A percentile compares a stretch with the other conserved stretches of the same genome.
Conservation (phyloP, 1,140 invertebrate genomes). For the Lasaia peninsularis region DNA sequence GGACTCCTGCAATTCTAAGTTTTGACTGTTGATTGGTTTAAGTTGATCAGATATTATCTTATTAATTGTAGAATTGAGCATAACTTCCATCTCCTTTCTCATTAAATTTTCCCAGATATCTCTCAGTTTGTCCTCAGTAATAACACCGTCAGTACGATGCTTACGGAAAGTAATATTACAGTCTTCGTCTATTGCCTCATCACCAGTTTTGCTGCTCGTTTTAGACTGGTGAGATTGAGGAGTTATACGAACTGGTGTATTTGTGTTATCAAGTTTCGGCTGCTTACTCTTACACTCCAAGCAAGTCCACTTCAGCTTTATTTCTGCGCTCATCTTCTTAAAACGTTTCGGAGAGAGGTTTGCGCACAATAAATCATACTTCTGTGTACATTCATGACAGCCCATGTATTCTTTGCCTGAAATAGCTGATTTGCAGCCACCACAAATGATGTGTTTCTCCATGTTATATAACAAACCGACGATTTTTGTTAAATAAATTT, state of each 20-base stretch:
- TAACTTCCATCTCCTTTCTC: conserved; percentile 7
- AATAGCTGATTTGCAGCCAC: conserved; percentile 9
- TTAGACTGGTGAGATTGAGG: no score
- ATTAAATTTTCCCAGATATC: conserved; percentile 1
- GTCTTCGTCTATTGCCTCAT: no score
- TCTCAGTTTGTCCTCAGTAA: neutral
- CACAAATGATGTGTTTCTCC: conserved; percentile 4
- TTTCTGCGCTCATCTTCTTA: no score
- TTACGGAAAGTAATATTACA: no score
- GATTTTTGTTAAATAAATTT: no score
- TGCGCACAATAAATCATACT: conserved; percentile 7
- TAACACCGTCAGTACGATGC: neutral
- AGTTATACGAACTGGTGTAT: no score
- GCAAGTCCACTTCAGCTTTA: no score
- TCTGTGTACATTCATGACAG: conserved; percentile 1
- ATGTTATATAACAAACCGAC: neutral
- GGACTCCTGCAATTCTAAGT: conserved; percentile 2
- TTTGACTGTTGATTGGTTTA: neutral
- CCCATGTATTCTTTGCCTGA: conserved; percentile 1
- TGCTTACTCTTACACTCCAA: no score
- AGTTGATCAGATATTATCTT: conserved; percentile 10
- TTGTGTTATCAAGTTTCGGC: no score
- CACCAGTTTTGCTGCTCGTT: no score
- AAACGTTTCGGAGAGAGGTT: no score
- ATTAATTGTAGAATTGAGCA: conserved; percentile 8